These are phyloP conservation scores for Trichacis sp. DNA, from an alignment of 2,888 invertebrate genomes.

Conservation along the genomic window DNA sequence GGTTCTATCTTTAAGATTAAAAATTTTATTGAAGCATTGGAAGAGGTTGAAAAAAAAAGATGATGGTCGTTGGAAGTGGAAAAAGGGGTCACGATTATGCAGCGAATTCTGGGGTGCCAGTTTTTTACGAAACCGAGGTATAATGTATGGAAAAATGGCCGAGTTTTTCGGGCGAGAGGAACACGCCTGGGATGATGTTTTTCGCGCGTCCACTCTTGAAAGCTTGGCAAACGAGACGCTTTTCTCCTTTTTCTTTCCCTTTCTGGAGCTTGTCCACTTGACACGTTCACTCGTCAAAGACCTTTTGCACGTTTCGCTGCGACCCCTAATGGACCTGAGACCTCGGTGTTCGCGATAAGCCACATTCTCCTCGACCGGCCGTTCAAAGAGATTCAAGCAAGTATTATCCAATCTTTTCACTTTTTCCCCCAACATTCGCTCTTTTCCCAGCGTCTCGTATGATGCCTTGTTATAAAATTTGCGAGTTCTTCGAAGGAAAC, in stretches of 20 bases:
- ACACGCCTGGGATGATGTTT: slow-evolving; percentile 18
- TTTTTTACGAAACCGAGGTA: background rate
- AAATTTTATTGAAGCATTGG: too few species aligned
- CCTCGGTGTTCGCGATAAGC: slow-evolving; percentile 49
- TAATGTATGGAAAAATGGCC: background rate
- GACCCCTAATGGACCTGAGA: slow-evolving; percentile 56
- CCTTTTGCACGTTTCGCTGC: slow-evolving; percentile 48
- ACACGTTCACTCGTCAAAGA: slow-evolving; percentile 58
- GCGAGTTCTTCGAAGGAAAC: too few species aligned
- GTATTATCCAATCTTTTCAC: slow-evolving; percentile 31
- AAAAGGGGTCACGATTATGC: background rate
- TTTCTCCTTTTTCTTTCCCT: slow-evolving; percentile 17
- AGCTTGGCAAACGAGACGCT: slow-evolving; percentile 29
- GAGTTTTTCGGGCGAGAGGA: slow-evolving; percentile 7
- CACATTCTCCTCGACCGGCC: slow-evolving; percentile 35
- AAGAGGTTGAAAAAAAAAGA: too few species aligned
- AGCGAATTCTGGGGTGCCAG: background rate
- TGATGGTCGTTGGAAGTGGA: too few species aligned
- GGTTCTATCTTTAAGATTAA: too few species aligned
- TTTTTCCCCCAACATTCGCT: slow-evolving; percentile 12
- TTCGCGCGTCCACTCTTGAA: slow-evolving; percentile 21
- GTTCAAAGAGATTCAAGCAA: slow-evolving; percentile 28
- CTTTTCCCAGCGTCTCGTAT: slow-evolving; percentile 6
- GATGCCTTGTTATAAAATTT: too few species aligned
- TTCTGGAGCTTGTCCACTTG: slow-evolving; percentile 45